Percentiles rank a stretch among this genome's conserved stretches.
Conservation (phyloP, 2,888 invertebrate species). For the Ferrisia virgata region DNA sequence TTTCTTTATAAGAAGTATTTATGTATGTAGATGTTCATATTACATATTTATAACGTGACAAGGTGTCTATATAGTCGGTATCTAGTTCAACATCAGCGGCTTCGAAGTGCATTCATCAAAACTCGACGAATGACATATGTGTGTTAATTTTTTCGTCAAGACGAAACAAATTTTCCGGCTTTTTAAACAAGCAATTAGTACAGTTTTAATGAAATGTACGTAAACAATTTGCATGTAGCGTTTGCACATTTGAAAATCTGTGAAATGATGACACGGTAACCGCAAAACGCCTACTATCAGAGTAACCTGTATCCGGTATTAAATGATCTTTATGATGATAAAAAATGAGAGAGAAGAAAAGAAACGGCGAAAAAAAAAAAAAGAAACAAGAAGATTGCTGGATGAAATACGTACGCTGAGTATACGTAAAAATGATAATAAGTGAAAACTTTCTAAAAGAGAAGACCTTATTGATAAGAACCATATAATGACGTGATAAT, state of each 20-base stretch:
- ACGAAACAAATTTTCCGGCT: not conserved
- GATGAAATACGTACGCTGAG: not conserved
- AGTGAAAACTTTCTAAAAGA: not conserved
- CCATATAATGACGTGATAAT: conserved; percentile 28
- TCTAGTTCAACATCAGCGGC: not conserved
- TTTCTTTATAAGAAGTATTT: too few relatives aligned
- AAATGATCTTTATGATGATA: conserved; percentile 22
- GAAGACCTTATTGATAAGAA: conserved; percentile 28
- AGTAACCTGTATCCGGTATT: conserved; percentile 31
- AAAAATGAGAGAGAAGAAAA: conserved; percentile 19
- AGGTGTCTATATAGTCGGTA: not conserved
- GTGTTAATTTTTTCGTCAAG: conserved; percentile 3
- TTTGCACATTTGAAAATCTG: conserved; percentile 3
- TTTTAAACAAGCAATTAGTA: conserved; percentile 18
- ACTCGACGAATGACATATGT: not conserved
- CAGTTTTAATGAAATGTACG: conserved; percentile 1
- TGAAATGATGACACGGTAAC: conserved; percentile 27
- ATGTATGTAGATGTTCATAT: too few relatives aligned
- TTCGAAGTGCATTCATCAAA: not conserved
- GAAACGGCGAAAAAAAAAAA: not conserved
- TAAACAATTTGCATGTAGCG: conserved; percentile 24
- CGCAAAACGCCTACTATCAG: conserved; percentile 26
- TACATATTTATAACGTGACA: not conserved
- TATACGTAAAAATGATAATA: conserved; percentile 21
- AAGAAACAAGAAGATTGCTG: not conserved